Evolutionary conservation across 2,888 invertebrate species (phyloP).

Genomic region (Euphydryas editha): DNA sequence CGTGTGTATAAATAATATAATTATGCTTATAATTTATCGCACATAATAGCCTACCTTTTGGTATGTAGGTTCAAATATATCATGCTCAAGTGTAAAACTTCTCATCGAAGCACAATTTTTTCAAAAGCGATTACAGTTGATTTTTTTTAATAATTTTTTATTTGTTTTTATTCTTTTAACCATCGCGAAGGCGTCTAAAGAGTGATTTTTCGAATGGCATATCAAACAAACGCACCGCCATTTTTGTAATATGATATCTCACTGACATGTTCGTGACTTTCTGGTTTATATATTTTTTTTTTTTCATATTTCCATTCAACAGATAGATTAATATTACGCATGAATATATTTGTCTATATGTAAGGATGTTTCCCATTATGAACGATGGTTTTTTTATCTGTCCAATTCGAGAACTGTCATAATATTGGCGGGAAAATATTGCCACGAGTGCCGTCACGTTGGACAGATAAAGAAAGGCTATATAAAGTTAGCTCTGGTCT

Average conservation of each 20-base stretch:
- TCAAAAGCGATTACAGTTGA: conserved; percentile 23
- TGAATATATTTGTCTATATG: conserved; percentile 64
- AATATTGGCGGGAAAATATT: conserved; percentile 42
- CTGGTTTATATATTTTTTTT: conserved; percentile 19
- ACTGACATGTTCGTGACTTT: conserved; percentile 19
- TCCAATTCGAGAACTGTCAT: conserved; percentile 53
- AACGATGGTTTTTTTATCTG: conserved; percentile 55
- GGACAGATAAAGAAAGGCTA: conserved; percentile 55
- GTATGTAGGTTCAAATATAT: conserved; percentile 39
- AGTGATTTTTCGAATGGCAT: conserved; percentile 39
- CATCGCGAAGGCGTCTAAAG: conserved; percentile 10
- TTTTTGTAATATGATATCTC: conserved; percentile 31
- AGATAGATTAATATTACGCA: conserved; percentile 45
- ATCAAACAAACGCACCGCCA: conserved; percentile 37
- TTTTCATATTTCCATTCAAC: conserved; percentile 28
- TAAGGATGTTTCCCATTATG: conserved; percentile 57
- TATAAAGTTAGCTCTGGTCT: conserved; percentile 66
- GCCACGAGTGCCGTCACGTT: conserved; percentile 43
- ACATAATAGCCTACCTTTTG: conserved; percentile 21
- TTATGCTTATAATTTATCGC: conserved; percentile 27
- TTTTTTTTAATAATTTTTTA: conserved; percentile 30
- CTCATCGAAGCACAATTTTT: conserved; percentile 30
- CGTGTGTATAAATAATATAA: conserved; percentile 8
- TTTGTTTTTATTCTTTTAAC: conserved; percentile 9
- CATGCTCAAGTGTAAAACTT: conserved; percentile 44